These are phyloP conservation scores for Melanotus villosus DNA, from an alignment of 2,888 invertebrate genomes.

Conservation along the genomic window DNA sequence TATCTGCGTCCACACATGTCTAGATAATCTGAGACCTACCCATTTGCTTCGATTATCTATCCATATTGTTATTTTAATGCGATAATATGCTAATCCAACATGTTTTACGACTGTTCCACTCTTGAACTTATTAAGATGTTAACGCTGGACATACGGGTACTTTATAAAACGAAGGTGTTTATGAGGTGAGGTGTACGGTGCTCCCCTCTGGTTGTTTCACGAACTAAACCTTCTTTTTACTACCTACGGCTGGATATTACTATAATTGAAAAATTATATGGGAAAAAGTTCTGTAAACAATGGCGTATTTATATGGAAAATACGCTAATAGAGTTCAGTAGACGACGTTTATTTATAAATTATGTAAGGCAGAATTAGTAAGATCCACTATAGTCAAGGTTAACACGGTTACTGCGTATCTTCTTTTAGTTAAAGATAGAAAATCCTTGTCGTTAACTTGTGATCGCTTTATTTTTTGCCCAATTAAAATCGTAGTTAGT, in stretches of 20 bases:
- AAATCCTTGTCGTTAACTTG: neutral
- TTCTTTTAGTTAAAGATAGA: constrained; percentile 7
- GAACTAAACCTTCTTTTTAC: neutral
- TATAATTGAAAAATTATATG: constrained; percentile 19
- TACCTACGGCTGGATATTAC: neutral
- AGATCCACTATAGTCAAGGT: constrained; percentile 35
- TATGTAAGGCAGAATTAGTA: constrained; percentile 36
- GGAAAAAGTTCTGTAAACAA: constrained; percentile 23
- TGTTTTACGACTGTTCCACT: constrained; percentile 42
- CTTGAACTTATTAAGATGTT: constrained; percentile 45
- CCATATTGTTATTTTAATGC: constrained; percentile 61
- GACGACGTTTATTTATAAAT: constrained; percentile 32
- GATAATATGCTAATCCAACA: constrained; percentile 58
- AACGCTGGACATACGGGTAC: constrained; percentile 39
- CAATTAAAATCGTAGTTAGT: neutral
- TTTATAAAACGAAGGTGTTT: constrained; percentile 28
- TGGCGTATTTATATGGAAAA: constrained; percentile 30
- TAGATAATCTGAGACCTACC: constrained; percentile 62
- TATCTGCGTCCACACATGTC: constrained; percentile 64
- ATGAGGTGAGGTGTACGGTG: constrained; percentile 14
- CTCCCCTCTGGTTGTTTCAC: neutral
- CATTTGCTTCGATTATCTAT: constrained; percentile 62
- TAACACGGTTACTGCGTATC: constrained; percentile 17
- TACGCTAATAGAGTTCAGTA: constrained; percentile 18
- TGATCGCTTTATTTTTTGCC: constrained; percentile 3